Evolutionary conservation across 2,888 invertebrate species (phyloP).

Genomic region (Sphaerophoria rueppellii): DNA sequence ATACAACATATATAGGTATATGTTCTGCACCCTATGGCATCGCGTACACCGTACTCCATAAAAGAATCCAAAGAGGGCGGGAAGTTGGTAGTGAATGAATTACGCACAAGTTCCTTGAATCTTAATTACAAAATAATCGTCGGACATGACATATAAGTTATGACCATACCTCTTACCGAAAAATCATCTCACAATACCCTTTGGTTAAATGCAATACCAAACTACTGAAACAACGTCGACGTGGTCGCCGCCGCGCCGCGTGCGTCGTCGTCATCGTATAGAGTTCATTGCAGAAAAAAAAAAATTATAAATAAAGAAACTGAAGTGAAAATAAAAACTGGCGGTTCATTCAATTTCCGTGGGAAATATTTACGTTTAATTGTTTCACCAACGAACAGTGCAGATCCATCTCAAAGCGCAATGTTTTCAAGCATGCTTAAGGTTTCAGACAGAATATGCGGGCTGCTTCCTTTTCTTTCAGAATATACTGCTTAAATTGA

Average conservation of each 20-base stretch:
- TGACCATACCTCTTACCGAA: constrained; percentile 64
- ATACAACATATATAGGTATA: background rate
- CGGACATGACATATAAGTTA: constrained; percentile 73
- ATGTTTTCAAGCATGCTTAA: constrained; percentile 21
- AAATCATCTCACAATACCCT: constrained; percentile 53
- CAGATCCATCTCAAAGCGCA: background rate
- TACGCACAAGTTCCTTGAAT: constrained; percentile 73
- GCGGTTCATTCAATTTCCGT: constrained; percentile 72
- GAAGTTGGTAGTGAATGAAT: constrained; percentile 71
- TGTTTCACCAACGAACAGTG: constrained; percentile 59
- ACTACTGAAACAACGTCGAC: constrained; percentile 3
- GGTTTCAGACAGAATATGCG: constrained; percentile 53
- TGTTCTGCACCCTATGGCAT: constrained; percentile 53
- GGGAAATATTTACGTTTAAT: constrained; percentile 71
- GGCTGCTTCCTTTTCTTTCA: constrained; percentile 48
- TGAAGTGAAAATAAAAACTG: constrained; percentile 39
- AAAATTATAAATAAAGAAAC: constrained; percentile 11
- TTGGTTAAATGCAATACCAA: constrained; percentile 67
- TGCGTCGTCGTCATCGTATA: background rate
- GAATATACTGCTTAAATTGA: constrained; percentile 2
- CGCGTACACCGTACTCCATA: background rate
- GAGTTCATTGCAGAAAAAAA: constrained; percentile 16
- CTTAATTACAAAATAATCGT: constrained; percentile 74
- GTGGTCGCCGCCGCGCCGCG: too few relatives aligned
- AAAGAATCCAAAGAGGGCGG: constrained; percentile 59